Evolutionary conservation across 2,888 invertebrate genomes (phyloP), one percentile per base, ranked within the genome.

Genomic region (Drosophila cognata): DNA sequence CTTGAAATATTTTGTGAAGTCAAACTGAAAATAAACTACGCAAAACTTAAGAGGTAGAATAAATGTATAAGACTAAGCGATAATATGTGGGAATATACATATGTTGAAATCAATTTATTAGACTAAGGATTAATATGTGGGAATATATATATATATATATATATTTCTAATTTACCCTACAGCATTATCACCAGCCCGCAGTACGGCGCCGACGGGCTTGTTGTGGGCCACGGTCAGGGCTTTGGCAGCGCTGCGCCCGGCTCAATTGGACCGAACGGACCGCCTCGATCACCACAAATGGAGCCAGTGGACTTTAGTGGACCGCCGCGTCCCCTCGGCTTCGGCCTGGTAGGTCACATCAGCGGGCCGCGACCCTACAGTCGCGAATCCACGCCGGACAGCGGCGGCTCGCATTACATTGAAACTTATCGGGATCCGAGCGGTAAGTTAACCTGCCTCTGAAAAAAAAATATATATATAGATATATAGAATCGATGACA

Each of bases 371-470:
- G 95, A 31, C 94, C 91, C 16, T 97, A 97, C 93, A 97, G 97
- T 94, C 95, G 97, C 89, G 97, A 97, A 94, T 97, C 97, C 75
- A 97, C 97, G 60, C 97, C 97, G 5, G 97, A 97, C 93, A 97
- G 97, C 91, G 97, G 97, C 59, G 97, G 97, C 71, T 97, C 97
- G 64, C 97, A 97, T 94, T 97, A 97, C 93, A 95, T 97, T 94
- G 97, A 97, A 93, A 96, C 96, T 75, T 97, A 97, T 93, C 94
- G 97, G 92, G 97, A 97, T 93, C 95, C 97, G 41, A 96, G 96
- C 91, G 97, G 97, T 97, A 93, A 94, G 95, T 92, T 33, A 1
- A 16, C 2, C 13, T 16, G 36, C 36, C 36, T 36, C 36, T 33
- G 33, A 11, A 33, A 33, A 16, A 36, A 2, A 36, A 5, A 35